These are phyloP conservation scores for Drosophila setosimentum DNA, from an alignment of 2,888 invertebrate genomes.

Conservation along the genomic window DNA sequence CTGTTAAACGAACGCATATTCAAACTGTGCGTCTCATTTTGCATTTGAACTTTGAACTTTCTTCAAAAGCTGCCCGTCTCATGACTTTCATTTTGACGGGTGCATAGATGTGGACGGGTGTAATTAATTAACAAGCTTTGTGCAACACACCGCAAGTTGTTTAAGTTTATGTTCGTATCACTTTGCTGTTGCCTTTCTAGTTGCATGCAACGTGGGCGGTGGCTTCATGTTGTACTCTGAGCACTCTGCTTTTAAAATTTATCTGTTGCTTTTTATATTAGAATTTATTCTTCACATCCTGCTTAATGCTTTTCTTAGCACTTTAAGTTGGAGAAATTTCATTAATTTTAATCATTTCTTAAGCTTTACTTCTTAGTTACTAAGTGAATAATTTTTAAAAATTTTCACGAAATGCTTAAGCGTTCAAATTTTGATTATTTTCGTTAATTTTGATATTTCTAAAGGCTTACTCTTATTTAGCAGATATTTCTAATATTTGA, in stretches of 20 bases:
- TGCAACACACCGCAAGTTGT: background rate
- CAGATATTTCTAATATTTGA: background rate
- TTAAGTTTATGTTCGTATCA: conserved; percentile 13
- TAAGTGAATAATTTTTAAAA: background rate
- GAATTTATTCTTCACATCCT: background rate
- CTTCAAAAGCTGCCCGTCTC: background rate
- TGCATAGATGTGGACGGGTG: conserved; percentile 1
- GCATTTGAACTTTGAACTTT: conserved; percentile 36
- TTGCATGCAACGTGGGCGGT: conserved; percentile 6
- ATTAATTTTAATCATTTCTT: background rate
- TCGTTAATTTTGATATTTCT: background rate
- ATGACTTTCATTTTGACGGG: background rate
- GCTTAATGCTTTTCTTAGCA: background rate
- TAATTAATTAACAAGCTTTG: conserved; percentile 32
- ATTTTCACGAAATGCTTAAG: background rate
- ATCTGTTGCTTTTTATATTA: background rate
- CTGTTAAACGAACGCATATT: background rate
- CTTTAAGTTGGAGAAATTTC: background rate
- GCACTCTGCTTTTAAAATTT: background rate
- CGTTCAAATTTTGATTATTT: background rate
- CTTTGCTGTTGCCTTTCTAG: background rate
- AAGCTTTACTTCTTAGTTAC: background rate
- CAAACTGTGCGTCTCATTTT: background rate
- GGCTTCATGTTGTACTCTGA: background rate
- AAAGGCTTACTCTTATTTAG: background rate